These are phyloP conservation scores for Pseudochaenichthys georgianus DNA, from an alignment of 2,797 vertebrate genomes.

Conservation along the genomic window DNA sequence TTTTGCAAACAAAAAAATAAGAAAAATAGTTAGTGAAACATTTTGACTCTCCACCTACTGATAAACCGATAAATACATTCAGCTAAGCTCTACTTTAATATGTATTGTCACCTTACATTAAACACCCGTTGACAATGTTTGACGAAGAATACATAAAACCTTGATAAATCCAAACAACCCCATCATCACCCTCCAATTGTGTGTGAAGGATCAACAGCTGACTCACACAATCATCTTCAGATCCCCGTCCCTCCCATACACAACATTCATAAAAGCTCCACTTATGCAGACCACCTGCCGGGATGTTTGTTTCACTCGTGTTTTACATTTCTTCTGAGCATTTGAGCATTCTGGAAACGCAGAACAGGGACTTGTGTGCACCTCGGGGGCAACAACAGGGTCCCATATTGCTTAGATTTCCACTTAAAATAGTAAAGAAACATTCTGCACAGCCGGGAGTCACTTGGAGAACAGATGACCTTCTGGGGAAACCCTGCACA, in stretches of 20 bases:
- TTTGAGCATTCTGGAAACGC: neutral
- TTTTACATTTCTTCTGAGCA: slow-evolving; percentile 1
- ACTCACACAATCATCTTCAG: neutral
- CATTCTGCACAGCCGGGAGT: slow-evolving; percentile 20
- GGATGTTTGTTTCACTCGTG: neutral
- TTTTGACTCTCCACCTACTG: too few relatives aligned
- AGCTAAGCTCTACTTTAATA: too few relatives aligned
- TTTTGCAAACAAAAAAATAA: too few relatives aligned
- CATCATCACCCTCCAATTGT: slow-evolving; percentile 6
- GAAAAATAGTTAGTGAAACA: too few relatives aligned
- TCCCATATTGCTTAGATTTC: slow-evolving; percentile 2
- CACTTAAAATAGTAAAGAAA: slow-evolving; percentile 20
- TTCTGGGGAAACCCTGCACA: slow-evolving; percentile 14
- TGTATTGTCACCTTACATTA: too few relatives aligned
- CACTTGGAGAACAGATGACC: slow-evolving; percentile 42
- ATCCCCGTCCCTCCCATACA: neutral
- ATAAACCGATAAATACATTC: too few relatives aligned
- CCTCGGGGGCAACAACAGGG: too few relatives aligned
- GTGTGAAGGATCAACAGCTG: neutral
- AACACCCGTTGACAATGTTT: too few relatives aligned
- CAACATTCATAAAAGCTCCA: neutral
- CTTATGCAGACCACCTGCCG: neutral
- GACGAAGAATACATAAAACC: too few relatives aligned
- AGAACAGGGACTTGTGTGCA: neutral
- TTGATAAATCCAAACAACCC: neutral